Evolutionary conservation across 30 jellyfish, hydroid and myxozoan species (phyloP), one percentile per base, ranked within the genome.

Genomic region (Aurelia aurita complex sp. Pacific): DNA sequence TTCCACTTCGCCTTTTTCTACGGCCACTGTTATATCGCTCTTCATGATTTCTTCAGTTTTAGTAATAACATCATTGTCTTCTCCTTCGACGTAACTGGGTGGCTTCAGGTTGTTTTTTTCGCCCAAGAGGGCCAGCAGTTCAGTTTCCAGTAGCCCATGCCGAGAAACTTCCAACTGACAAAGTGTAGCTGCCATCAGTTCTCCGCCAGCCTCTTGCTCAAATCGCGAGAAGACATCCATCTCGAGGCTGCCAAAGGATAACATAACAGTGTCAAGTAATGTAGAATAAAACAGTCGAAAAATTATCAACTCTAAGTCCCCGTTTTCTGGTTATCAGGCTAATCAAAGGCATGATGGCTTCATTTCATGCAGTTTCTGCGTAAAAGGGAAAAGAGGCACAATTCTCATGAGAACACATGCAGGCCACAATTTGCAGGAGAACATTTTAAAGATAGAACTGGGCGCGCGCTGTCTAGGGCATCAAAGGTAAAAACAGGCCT

Each of bases 131-230:
- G 99, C 99, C 12, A 94, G 72, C 62, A 89, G 75, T 79, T 94
- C 99, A 18, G 97, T 85, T 64, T 94, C 99, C 67, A 94, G 69
- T 40, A 94, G 82, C 9, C 99, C 99, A 81, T 94, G 99, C 55
- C 99, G 96, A 0, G 99, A 94, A 0, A 94, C 99, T 64, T 94
- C 99, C 10, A 94, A 90, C 76, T 89, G 62, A 85, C 99, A 94
- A 77, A 94, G 91, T 3, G 97, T 86, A 4, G 99, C 99, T 74
- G 80, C 79, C 99, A 94, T 94, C 18, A 94, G 60, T 13, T 83
- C 76, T 70, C 99, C 99, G 52, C 97, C 99, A 72, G 97, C 81
- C 79, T 89, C 99, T 36, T 70, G 60, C 74, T 94, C 99, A 78
- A 94, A 89, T 18, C 99, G 88, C 0, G 92, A 53, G 70, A 94